Evolutionary conservation across 2,888 invertebrate species (phyloP).

Genomic region (Leptopilina drosophilae): DNA sequence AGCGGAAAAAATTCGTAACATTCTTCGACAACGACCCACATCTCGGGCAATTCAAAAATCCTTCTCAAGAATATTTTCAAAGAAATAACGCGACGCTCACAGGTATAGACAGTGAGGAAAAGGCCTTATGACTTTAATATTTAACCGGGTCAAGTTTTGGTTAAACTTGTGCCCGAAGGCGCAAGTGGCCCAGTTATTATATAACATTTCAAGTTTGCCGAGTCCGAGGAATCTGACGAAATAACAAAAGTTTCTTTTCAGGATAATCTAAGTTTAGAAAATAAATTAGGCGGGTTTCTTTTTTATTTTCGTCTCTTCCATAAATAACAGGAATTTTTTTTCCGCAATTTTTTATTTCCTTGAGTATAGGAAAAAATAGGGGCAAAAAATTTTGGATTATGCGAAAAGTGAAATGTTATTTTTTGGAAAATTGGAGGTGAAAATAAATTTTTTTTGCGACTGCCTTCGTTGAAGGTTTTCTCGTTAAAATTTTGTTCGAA

Average conservation of each 20-base stretch:
- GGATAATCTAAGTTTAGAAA: background rate
- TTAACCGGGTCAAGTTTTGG: constrained; percentile 28
- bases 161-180: constrained; percentile 24
- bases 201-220: constrained; percentile 7
- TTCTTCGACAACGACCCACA: too few relatives aligned
- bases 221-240: constrained; percentile 6
- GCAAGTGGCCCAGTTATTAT: constrained; percentile 3
- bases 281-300: background rate
- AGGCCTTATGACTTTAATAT: constrained; percentile 19
- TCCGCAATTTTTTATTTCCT: too few relatives aligned
- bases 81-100: constrained; percentile 9
- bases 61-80: background rate
- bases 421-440: too few relatives aligned
- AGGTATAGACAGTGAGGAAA: background rate
- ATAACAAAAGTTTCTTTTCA: constrained; percentile 1
- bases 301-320: too few relatives aligned
- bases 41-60: background rate
- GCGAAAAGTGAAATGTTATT: too few relatives aligned
- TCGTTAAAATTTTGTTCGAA: too few relatives aligned
- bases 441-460: too few relatives aligned
- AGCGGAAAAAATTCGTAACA: background rate
- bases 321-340: too few relatives aligned
- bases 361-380: too few relatives aligned
- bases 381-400: too few relatives aligned
- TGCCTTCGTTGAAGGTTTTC: too few relatives aligned